Evolutionary conservation across 2,797 vertebrate genomes (phyloP).

Genomic region (Mormyrus hasselquistii): DNA sequence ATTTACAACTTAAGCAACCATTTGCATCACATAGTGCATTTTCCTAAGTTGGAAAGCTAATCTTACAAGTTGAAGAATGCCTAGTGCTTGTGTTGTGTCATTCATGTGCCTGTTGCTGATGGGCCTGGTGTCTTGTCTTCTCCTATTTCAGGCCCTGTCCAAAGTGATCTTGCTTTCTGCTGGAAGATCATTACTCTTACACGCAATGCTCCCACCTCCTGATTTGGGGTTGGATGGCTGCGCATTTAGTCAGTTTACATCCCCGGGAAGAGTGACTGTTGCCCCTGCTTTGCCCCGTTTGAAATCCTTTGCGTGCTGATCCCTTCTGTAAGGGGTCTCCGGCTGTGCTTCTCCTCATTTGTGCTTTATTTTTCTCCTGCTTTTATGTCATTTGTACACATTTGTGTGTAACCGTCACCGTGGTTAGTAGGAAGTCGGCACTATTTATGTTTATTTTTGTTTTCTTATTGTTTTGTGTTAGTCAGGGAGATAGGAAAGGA

Average conservation of each 20-base stretch:
- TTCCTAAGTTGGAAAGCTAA: neutral
- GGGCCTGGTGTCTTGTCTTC: neutral
- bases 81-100: neutral
- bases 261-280: neutral
- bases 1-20: neutral
- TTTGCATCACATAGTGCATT: neutral
- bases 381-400: neutral
- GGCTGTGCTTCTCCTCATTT: neutral
- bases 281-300: neutral
- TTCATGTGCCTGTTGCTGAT: neutral
- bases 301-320: neutral
- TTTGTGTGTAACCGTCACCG: neutral
- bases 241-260: neutral
- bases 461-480: neutral
- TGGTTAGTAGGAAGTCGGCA: neutral
- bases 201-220: neutral
- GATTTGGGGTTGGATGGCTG: neutral
- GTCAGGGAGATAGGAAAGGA: neutral
- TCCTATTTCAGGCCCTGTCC: neutral
- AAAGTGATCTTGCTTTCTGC: neutral
- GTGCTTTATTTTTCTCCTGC: neutral
- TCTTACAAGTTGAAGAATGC: neutral
- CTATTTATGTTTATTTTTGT: neutral
- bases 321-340: neutral
- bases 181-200: neutral